Base-by-base conservation (phyloP, 1,140 invertebrate genomes). In the Tetraneura akinire region DNA sequence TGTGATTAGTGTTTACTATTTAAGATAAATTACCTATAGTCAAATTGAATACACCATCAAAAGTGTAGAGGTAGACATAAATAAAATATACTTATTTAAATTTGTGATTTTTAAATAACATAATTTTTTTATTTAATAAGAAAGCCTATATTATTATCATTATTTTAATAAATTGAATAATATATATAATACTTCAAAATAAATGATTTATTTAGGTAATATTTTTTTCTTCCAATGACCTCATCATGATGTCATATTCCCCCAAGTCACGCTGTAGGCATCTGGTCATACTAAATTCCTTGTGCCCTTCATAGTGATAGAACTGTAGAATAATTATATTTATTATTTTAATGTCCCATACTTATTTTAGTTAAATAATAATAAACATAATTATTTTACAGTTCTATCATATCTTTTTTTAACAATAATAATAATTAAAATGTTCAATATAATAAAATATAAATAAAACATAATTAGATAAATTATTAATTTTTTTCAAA, bases 211-310 rank as follows among this genome's bases (percentile, higher is more conserved):
- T 62, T 37, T 78, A 29, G n/a, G 6, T 45, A 76, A 32, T 57
- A 53, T 76, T 76, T 76, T 74, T 60, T 60, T 9, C 32, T 37
- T 45, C 23, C 74, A 60, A 60, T 78, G 74, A 78, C 74, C 74
- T 78, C 74, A 78, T 78, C 74, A 57, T 78, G 74, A 78, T 78
- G 74, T 78, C 74, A 78, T 78, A 47, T 78, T 18, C 55, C 74
- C 32, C 74, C 37, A 26, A 60, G 51, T 60, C 21, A 78, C 37
- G 21, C 53, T 62, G 16, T 78, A 45, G 47, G 29, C 55, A 78
- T 62, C 74, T 78, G 74, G 51, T 62, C 51, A 60, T 60, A n/a
- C 29, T 60, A 45, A 60, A 78, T 78, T 78, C 32, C 55, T 57
- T 62, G 3, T 78, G 73, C 16, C 73, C 37, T 76, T 47, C 5